Evolutionary conservation across 2,113 vertebrate genomes (phyloP), one percentile per base, ranked within the genome.

Genomic region (Indicator indicator): DNA sequence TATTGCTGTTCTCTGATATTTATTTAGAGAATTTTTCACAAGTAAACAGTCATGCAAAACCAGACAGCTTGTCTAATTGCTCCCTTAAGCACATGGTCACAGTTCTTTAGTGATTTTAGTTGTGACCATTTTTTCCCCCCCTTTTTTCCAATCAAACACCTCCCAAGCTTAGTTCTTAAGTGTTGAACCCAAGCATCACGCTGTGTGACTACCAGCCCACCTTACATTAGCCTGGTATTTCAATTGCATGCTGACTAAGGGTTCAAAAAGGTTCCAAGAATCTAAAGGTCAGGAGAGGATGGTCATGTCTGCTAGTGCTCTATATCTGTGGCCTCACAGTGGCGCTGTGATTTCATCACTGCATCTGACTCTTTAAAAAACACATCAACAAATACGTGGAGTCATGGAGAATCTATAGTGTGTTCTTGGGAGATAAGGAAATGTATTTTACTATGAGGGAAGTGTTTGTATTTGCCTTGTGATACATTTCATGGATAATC

Each of bases 401-500:
- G 26, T 65, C 3, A 4, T 62, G 48, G 38, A 82, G 26, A 78
- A 56, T 32, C 44, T 38, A 15, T 16, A 78, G 33, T 2, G 28
- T 80, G 81, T 40, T 88, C 55, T 44, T 75, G 33, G 54, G 46
- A 90, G 70, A 95, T 86, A 93, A 92, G 33, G 67, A 44, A 76
- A 59, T 1, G 18, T 2, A 33, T 83, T 86, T 80, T 74, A 81
- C 27, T 80, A 36, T 3, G 16, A 62, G 17, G 26, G 42, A 42
- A 36, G 52, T 0, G 0, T 67, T 75, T 83, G 75, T 68, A 56
- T 95, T 93, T 90, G 56, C 52, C 17, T 88, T 21, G 32, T 83
- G 71, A 58, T 55, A 40, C 1, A 1, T 12, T 78, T 78, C 76
- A 44, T 60, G 58, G 78, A 92, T 95, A 94, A 95, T 94, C 90